A percentile compares a stretch with the other conserved stretches of the same genome.
These are phyloP conservation scores for Dascyllus trimaculatus DNA, from an alignment of 2,113 vertebrate genomes.

Conservation along the genomic window DNA sequence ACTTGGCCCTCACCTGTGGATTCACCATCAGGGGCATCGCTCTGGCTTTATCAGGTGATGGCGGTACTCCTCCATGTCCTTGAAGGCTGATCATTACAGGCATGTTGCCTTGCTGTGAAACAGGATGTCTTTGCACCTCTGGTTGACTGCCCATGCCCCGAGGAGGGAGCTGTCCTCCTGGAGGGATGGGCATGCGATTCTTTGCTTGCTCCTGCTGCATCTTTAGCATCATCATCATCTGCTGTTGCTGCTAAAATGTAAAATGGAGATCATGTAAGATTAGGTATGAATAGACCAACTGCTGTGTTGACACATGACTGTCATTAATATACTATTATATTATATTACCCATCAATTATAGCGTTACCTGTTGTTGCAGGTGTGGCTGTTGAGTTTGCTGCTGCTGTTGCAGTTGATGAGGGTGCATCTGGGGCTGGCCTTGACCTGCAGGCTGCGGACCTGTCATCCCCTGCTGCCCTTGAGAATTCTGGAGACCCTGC, in stretches of 20 bases:
- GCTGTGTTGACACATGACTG: neutral
- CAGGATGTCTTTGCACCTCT: conserved; percentile 91
- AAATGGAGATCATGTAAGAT: neutral
- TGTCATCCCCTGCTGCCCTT: conserved; percentile 89
- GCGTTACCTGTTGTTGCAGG: conserved; percentile 84
- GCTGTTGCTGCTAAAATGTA: conserved; percentile 87
- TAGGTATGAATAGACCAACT: neutral
- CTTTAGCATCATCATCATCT: conserved; percentile 98
- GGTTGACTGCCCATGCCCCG: conserved; percentile 86
- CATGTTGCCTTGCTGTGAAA: conserved; percentile 90
- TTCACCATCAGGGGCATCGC: conserved; percentile 90
- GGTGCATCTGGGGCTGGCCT: conserved; percentile 85
- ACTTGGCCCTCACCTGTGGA: conserved; percentile 76
- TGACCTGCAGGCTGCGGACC: conserved; percentile 82
- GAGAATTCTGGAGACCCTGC: conserved; percentile 83
- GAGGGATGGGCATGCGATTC: conserved; percentile 90
- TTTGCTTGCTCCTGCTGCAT: conserved; percentile 92
- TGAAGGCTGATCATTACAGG: conserved; percentile 96
- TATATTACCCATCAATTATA: no score
- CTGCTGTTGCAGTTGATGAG: conserved; percentile 88
- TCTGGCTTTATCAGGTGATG: conserved; percentile 94
- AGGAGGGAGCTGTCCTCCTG: conserved; percentile 88
- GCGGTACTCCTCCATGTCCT: conserved; percentile 90
- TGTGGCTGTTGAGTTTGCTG: conserved; percentile 86
- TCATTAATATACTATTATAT: conserved; percentile 47